A percentile compares a stretch with the other conserved stretches of the same genome.
phyloP scores from a whole-genome alignment of 2,113 vertebrate genomes.

The Argyrosomus japonicus region DNA sequence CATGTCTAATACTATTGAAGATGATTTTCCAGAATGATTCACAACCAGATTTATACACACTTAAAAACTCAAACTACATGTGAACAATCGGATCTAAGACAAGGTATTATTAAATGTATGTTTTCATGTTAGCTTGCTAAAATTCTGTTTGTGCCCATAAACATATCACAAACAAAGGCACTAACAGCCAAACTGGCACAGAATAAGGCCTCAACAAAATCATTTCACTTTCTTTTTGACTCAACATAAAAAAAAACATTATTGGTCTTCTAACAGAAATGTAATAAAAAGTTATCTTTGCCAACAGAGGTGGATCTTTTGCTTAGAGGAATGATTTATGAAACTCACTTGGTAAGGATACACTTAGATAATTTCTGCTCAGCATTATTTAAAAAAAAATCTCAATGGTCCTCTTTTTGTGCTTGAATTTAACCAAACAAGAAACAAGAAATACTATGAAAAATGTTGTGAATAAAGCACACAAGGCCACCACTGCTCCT shows the following conservation, averaged over 20 bases:
- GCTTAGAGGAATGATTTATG: constrained; percentile 59
- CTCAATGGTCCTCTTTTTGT: constrained; percentile 52
- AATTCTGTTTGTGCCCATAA: not conserved
- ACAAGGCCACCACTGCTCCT: not conserved
- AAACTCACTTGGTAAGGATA: constrained; percentile 5
- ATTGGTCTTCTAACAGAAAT: constrained; percentile 38
- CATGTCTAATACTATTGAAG: constrained; percentile 21
- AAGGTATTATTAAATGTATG: not conserved
- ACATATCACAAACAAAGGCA: constrained; percentile 38
- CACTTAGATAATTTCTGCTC: not conserved
- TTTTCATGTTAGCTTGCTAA: not conserved
- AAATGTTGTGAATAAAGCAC: not conserved
- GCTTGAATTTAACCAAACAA: constrained; percentile 31
- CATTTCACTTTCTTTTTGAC: not conserved
- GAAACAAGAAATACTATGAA: constrained; percentile 2
- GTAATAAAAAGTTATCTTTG: not conserved
- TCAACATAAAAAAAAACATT: constrained; percentile 20
- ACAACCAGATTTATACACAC: constrained; percentile 30
- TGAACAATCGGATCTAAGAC: constrained; percentile 19
- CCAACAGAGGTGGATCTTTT: constrained; percentile 10
- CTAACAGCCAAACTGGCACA: not conserved
- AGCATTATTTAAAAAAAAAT: not conserved
- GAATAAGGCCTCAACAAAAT: constrained; percentile 46
- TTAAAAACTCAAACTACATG: not conserved
- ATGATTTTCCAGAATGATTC: constrained; percentile 9